phyloP scores from a whole-genome alignment of 2,888 invertebrate genomes.

The Nudaria mundana region DNA sequence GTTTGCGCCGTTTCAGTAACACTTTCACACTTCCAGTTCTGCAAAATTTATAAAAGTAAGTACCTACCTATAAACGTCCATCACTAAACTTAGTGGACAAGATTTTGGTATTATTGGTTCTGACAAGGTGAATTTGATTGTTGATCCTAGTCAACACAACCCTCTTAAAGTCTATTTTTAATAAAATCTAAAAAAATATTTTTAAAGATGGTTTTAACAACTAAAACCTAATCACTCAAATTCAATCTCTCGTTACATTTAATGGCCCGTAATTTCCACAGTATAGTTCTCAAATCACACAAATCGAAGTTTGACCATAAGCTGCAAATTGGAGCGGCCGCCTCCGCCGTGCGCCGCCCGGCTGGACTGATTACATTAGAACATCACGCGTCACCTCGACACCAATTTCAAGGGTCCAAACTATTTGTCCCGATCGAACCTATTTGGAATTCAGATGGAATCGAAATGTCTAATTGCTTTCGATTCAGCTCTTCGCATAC shows the following conservation, averaged over 20 bases:
- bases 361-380: conserved; percentile 38
- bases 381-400: conserved; percentile 40
- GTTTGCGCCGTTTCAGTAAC: neutral
- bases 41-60: neutral
- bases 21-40: conserved; percentile 2
- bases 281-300: conserved; percentile 27
- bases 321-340: conserved; percentile 25
- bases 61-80: neutral
- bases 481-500: conserved; percentile 54
- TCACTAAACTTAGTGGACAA: too few species aligned
- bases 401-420: conserved; percentile 39
- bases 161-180: too few species aligned
- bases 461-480: conserved; percentile 66
- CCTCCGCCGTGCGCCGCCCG: too few species aligned
- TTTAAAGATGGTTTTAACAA: too few species aligned
- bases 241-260: neutral
- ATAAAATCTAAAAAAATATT: too few species aligned
- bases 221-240: too few species aligned
- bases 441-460: conserved; percentile 61
- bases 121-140: too few species aligned
- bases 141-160: too few species aligned
- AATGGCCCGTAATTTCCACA: conserved; percentile 16
- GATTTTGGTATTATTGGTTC: too few species aligned
- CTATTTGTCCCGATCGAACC: conserved; percentile 41
- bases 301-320: conserved; percentile 27